Evolutionary conservation across 2,888 invertebrate genomes (phyloP).

Genomic region (Cosmopolites sordidus): DNA sequence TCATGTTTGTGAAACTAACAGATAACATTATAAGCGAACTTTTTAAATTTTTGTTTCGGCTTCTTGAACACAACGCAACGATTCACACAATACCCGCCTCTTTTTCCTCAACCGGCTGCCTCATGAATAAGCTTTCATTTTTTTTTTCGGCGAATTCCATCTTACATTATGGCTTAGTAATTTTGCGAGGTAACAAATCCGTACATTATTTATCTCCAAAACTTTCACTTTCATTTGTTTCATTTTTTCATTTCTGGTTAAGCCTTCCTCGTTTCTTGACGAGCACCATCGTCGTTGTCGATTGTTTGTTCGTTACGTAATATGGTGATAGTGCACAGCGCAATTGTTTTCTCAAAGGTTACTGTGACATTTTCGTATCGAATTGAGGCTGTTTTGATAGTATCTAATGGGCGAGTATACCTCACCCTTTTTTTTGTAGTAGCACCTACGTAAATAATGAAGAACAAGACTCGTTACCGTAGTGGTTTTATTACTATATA

Average conservation of each 20-base stretch:
- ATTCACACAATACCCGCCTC: too few relatives aligned
- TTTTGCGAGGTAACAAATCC: too few relatives aligned
- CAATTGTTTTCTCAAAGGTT: not conserved
- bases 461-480: too few relatives aligned
- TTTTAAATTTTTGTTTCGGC: too few relatives aligned
- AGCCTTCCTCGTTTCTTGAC: too few relatives aligned
- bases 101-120: not conserved
- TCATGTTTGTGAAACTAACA: too few relatives aligned
- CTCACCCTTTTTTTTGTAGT: too few relatives aligned
- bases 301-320: not conserved
- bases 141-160: not conserved
- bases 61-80: too few relatives aligned
- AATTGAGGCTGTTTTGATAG: not conserved
- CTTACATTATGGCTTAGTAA: not conserved
- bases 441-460: too few relatives aligned
- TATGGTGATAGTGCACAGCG: not conserved
- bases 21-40: too few relatives aligned
- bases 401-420: too few relatives aligned
- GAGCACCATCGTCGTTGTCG: not conserved
- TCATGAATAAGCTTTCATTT: not conserved
- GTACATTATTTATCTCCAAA: not conserved
- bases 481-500: too few relatives aligned
- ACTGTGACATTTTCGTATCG: not conserved
- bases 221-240: slow-evolving; percentile 1
- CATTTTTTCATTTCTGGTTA: not conserved